Evolutionary conservation across 2,888 invertebrate genomes (phyloP).

Genomic region (Mamestra brassicae): DNA sequence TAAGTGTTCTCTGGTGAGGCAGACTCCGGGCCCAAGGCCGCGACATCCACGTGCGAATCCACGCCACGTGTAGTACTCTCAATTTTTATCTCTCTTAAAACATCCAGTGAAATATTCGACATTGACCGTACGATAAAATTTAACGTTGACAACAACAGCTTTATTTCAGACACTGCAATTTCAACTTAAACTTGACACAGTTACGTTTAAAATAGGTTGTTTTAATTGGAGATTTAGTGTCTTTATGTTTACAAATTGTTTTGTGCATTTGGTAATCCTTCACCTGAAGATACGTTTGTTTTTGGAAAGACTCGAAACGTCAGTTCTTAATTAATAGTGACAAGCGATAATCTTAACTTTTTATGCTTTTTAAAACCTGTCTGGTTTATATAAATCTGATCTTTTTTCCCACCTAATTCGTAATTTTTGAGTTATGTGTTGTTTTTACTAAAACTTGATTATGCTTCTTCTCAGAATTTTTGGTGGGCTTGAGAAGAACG

Average conservation of each 20-base stretch:
- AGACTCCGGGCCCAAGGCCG: slow-evolving; percentile 25
- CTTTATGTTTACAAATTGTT: slow-evolving; percentile 33
- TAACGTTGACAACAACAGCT: slow-evolving; percentile 21
- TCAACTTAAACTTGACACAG: slow-evolving; percentile 11
- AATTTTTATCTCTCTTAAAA: slow-evolving; percentile 3
- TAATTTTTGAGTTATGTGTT: no score
- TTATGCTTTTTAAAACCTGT: neutral
- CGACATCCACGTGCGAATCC: slow-evolving; percentile 39
- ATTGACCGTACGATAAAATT: slow-evolving; percentile 23
- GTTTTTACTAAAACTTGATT: neutral
- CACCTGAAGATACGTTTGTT: slow-evolving; percentile 23
- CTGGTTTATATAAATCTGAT: slow-evolving; percentile 1
- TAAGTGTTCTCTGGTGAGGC: neutral
- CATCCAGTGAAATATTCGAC: slow-evolving; percentile 1
- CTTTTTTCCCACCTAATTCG: neutral
- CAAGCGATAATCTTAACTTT: neutral
- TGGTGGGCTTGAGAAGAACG: neutral
- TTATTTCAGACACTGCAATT: neutral
- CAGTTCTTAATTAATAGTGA: slow-evolving; percentile 10
- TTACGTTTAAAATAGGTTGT: slow-evolving; percentile 11
- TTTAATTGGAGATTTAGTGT: neutral
- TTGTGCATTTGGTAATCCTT: slow-evolving; percentile 29
- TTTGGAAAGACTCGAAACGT: neutral
- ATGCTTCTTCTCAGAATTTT: neutral
- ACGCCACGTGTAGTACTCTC: slow-evolving; percentile 40